Base-by-base conservation (phyloP, 1,140 invertebrate genomes). In the Parasteatoda tepidariorum region DNA sequence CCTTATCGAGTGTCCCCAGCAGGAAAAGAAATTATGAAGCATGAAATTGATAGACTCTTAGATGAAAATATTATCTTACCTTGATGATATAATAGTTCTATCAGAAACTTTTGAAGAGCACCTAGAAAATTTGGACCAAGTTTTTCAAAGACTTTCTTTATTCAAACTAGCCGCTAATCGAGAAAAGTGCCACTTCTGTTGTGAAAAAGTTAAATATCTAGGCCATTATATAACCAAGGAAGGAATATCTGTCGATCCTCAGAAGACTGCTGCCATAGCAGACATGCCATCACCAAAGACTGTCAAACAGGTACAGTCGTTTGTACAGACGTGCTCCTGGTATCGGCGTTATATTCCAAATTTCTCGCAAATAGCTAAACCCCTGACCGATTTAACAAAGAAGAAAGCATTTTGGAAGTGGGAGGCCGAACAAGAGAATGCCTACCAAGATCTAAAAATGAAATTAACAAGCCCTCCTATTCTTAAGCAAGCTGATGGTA, bases 21-120 rank as follows among this genome's bases (percentile, higher is more conserved):
- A 3, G 62, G 85, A 28, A 75, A 66, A 74, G 54, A 86, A 38
- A 24, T 57, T 22, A 79, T 88, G 24, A 18, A 68, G 18, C 31
- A 73, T 26, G 26, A 85, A 22, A 26, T 87, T 18, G 13, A 86
- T 38, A 70, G 87, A 30, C 74, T 87, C 33, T 54, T 86, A 31
- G 33, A 82, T 22, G 22, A 73, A n/a, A n/a, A n/a, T 13, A 75
- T 87, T 2, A 86, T 48, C 38, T 18, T 4, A 48, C 4, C 4
- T 48, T 48, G 38, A 48, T 48, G 1, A 48, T 18, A 48, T 2
- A 13, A 4, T 48, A 48, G 4, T 1, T 9, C 4, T 48, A 48
- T 48, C 38, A 0, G 38, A 48, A 0, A 13, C 38, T 13, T 48
- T 48, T 48, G 9, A 48, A 48, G 38, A 48, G 4, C 38, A 41